Conservation (phyloP, 2,888 invertebrate species). For the Sarcophaga variegata region DNA sequence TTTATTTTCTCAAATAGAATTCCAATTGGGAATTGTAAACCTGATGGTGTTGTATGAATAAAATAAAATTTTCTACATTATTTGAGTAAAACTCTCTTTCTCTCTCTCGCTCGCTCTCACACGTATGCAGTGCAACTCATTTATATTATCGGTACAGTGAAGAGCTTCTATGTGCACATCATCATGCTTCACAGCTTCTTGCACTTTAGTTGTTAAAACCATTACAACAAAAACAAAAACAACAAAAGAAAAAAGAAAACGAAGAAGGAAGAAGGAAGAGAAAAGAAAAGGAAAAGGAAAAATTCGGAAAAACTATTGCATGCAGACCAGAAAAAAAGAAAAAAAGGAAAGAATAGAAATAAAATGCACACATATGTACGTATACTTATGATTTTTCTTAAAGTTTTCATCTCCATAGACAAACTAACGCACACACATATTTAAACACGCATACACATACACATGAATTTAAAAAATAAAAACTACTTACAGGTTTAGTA, state of each 20-base stretch:
- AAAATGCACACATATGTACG: neutral
- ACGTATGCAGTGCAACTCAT: slow-evolving; percentile 35
- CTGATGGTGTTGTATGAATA: slow-evolving; percentile 20
- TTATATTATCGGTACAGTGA: slow-evolving; percentile 44
- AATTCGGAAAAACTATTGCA: slow-evolving; percentile 6
- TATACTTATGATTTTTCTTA: slow-evolving; percentile 59
- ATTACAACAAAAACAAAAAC: slow-evolving; percentile 36
- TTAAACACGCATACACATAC: neutral
- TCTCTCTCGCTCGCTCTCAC: slow-evolving; percentile 8
- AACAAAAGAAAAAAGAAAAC: slow-evolving; percentile 15
- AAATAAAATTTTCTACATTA: slow-evolving; percentile 51
- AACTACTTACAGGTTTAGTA: neutral
- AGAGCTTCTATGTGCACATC: slow-evolving; percentile 57
- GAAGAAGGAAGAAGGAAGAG: slow-evolving; percentile 9
- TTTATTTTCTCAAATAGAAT: neutral
- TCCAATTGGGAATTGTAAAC: slow-evolving; percentile 24
- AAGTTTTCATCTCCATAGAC: slow-evolving; percentile 27
- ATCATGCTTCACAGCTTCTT: slow-evolving; percentile 69
- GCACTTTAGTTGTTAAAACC: slow-evolving; percentile 65
- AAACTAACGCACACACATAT: slow-evolving; percentile 2
- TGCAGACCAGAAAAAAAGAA: neutral
- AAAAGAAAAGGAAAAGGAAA: slow-evolving; percentile 24
- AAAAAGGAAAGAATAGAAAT: neutral
- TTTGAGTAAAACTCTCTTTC: slow-evolving; percentile 12
- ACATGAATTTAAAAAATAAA: too few relatives aligned